Evolutionary conservation across 2,888 invertebrate genomes (phyloP), one percentile per base, ranked within the genome.

Genomic region (Abrostola triplasia): DNA sequence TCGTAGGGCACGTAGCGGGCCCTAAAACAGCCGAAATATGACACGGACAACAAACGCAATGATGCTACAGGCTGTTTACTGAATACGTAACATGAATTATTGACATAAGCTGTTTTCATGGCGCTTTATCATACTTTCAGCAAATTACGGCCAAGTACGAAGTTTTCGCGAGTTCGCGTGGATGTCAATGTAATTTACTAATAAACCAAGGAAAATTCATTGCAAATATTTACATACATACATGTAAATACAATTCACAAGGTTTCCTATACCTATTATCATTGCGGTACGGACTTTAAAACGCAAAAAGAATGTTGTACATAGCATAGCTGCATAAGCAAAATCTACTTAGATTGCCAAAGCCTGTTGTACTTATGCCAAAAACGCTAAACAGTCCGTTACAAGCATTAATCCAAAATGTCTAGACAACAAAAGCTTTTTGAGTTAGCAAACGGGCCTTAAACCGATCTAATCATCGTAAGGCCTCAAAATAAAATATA

Each of bases 1-100:
- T 58, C 84, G 84, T 83, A 87, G 86, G 87, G 84, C 86, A 86
- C 87, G 86, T 86, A 81, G 74, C 47, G 76, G 67, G 78, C 83
- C 86, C 86, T 86, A 70, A 73, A 79, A 75, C 69, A 80, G 67
- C 85, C 84, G 76, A 87, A 87, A 87, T 81, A 80, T 82, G 73
- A 79, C 77, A 77, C 64, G 67, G 42, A 64, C 70, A 49, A 47
- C 59, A 49, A 56, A 74, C 74, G 74, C 69, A 74, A 78, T 67
- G 49, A 55, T 59, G 9, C 61, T 56, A 69, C 67, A 54, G 49
- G 36, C 58, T 55, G 64, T 64, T 69, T 64, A 56, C 74, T 66
- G 64, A 72, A 68, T 67, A 78, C 55, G 68, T 67, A 64, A 78
- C 68, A 55, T 68, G 58, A 75, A 73, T 78, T 75, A 78, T 60